These are phyloP conservation scores for Trachymyrmex septentrionalis DNA, from an alignment of 1,140 invertebrate species.

Conservation along the genomic window DNA sequence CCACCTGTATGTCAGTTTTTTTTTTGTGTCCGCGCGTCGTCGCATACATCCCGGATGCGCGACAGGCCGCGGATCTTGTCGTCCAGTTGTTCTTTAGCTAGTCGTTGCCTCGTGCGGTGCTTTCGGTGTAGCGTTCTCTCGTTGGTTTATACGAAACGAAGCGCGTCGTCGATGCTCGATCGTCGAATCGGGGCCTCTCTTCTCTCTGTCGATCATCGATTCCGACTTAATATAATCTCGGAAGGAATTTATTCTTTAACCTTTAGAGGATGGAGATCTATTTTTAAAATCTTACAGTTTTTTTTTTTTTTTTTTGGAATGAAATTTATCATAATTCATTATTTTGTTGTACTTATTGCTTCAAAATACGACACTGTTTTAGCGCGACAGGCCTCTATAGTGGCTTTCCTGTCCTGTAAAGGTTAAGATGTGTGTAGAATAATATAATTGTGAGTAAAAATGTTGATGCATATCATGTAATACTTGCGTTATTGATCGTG, in stretches of 20 bases:
- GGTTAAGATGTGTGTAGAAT: not conserved
- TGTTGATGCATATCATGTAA: not conserved
- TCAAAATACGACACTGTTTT: no score
- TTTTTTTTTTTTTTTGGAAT: no score
- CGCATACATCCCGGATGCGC: slow-evolving; percentile 46
- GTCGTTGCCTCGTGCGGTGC: slow-evolving; percentile 81
- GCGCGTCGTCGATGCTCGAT: slow-evolving; percentile 55
- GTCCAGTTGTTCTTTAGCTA: slow-evolving; percentile 64
- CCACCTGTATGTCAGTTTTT: slow-evolving; percentile 31
- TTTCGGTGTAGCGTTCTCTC: slow-evolving; percentile 84
- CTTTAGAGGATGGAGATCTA: no score
- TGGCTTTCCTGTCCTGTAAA: no score
- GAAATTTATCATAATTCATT: no score
- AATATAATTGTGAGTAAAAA: not conserved
- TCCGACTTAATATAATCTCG: not conserved
- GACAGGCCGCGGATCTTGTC: slow-evolving; percentile 43
- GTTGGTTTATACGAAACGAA: slow-evolving; percentile 69
- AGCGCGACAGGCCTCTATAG: no score
- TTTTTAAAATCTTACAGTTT: no score
- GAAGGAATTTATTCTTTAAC: not conserved
- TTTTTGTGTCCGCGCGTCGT: slow-evolving; percentile 39
- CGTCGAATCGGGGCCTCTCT: slow-evolving; percentile 9
- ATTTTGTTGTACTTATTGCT: no score
- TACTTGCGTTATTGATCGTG: not conserved
- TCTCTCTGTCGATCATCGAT: not conserved